Evolutionary conservation across 2,113 vertebrate genomes (phyloP).

Genomic region (Xenopus laevis): DNA sequence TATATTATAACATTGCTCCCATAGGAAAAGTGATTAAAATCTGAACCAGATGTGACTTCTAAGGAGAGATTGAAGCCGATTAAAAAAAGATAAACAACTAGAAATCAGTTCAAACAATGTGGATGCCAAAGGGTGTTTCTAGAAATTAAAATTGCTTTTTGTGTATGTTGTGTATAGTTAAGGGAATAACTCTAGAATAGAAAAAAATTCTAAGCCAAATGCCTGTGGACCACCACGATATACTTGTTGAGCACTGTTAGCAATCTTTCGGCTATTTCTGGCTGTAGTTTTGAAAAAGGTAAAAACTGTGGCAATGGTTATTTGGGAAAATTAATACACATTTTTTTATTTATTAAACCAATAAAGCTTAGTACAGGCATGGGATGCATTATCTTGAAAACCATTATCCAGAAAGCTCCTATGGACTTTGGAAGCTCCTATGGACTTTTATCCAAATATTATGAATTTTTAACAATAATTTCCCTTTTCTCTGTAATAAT

Average conservation of each 20-base stretch:
- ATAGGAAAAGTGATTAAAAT: slow-evolving; percentile 70
- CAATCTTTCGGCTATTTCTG: neutral
- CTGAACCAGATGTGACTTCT: slow-evolving; percentile 73
- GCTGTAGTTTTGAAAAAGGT: neutral
- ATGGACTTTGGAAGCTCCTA: too few relatives aligned
- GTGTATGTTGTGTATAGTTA: slow-evolving; percentile 19
- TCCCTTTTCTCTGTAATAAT: too few relatives aligned
- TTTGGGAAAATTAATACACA: neutral
- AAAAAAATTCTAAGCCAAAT: slow-evolving; percentile 32
- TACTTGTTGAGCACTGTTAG: slow-evolving; percentile 19
- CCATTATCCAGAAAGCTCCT: too few relatives aligned
- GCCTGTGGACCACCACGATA: slow-evolving; percentile 42
- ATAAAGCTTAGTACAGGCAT: too few relatives aligned
- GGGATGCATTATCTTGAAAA: too few relatives aligned
- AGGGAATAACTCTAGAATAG: slow-evolving; percentile 21
- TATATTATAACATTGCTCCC: slow-evolving; percentile 70
- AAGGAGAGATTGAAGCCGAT: slow-evolving; percentile 60
- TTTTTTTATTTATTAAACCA: too few relatives aligned
- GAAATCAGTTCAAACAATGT: slow-evolving; percentile 66
- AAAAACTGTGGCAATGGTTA: neutral
- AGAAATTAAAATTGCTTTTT: slow-evolving; percentile 43
- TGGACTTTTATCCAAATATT: too few relatives aligned
- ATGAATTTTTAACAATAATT: too few relatives aligned
- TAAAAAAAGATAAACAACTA: slow-evolving; percentile 61
- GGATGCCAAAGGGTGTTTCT: slow-evolving; percentile 59